Conservation (phyloP, 2,113 vertebrate species). For the Gambusia affinis region DNA sequence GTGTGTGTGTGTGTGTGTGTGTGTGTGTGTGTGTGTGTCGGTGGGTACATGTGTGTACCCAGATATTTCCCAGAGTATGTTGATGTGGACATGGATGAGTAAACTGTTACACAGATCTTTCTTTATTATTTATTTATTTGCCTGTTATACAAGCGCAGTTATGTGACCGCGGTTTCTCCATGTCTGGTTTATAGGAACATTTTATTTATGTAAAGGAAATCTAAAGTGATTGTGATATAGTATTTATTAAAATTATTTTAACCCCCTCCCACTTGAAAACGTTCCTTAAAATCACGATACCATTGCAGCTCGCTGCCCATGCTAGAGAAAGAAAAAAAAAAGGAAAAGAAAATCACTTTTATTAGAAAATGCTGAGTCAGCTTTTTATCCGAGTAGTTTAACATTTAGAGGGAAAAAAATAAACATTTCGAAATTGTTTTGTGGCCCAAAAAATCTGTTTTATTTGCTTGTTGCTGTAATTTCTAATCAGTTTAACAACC, state of each 20-base stretch:
- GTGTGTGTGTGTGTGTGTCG: constrained; percentile 25
- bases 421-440: neutral
- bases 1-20: constrained; percentile 23
- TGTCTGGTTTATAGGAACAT: neutral
- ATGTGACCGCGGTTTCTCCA: constrained; percentile 14
- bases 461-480: neutral
- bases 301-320: neutral
- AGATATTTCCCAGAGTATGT: constrained; percentile 39
- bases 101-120: constrained; percentile 29
- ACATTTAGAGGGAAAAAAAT: neutral
- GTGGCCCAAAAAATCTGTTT: neutral
- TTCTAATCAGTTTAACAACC: neutral
- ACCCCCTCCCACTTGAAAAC: neutral
- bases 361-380: neutral
- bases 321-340: neutral
- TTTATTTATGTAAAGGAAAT: neutral
- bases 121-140: constrained; percentile 7
- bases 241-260: too few relatives aligned
- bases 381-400: neutral
- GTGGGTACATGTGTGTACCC: constrained; percentile 21
- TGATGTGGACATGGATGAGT: constrained; percentile 49
- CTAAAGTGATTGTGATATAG: too few relatives aligned
- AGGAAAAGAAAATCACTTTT: neutral
- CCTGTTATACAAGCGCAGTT: constrained; percentile 29
- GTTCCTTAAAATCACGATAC: neutral